phyloP scores from a whole-genome alignment of 2,113 vertebrate species.

The Delphinus delphis region DNA sequence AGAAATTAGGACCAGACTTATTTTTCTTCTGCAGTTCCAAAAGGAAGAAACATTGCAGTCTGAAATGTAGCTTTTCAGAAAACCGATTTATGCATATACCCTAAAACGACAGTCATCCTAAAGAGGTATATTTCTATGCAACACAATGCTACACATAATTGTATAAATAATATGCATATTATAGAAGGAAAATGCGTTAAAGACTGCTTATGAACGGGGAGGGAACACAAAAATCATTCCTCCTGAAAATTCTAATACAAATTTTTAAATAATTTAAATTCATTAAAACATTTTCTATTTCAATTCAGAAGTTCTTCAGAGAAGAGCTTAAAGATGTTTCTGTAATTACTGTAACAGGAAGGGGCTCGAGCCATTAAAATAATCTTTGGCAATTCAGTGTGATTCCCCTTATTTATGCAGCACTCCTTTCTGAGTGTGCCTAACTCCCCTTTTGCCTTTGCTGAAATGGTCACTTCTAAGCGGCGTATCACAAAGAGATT shows the following conservation, averaged over 20 bases:
- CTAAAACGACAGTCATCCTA: conserved; percentile 26
- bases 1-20: conserved; percentile 15
- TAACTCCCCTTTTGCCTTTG: conserved; percentile 55
- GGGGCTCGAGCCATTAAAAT: conserved; percentile 81
- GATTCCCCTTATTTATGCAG: conserved; percentile 76
- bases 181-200: conserved; percentile 13
- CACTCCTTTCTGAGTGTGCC: conserved; percentile 59
- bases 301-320: conserved; percentile 72
- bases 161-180: conserved; percentile 20
- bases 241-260: conserved; percentile 64
- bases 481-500: conserved; percentile 62
- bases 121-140: background rate
- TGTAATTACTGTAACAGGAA: conserved; percentile 82
- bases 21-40: background rate
- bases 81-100: background rate
- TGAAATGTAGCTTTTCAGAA: conserved; percentile 29
- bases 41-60: conserved; percentile 10
- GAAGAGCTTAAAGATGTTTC: conserved; percentile 75
- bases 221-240: conserved; percentile 43
- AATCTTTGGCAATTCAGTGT: conserved; percentile 81
- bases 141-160: background rate
- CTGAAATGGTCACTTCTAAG: conserved; percentile 77
- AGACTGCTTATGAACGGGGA: conserved; percentile 15
- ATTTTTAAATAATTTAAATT: conserved; percentile 71
- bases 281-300: conserved; percentile 76